Evolutionary conservation across 2,888 invertebrate species (phyloP).

Genomic region (Thymelicus sylvestris): DNA sequence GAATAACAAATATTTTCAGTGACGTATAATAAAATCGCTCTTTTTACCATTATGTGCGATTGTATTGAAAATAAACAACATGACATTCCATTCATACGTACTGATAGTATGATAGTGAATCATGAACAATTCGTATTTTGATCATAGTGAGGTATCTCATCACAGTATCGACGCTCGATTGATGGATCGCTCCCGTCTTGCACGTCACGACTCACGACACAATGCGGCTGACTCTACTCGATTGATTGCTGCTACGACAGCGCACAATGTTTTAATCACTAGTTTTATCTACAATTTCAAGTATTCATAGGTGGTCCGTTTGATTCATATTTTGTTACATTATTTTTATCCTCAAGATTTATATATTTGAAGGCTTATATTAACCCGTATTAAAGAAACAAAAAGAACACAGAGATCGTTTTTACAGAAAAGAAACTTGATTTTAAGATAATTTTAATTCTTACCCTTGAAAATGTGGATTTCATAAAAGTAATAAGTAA

Average conservation of each 20-base stretch:
- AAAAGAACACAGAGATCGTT: too few relatives aligned
- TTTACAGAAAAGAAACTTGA: background rate
- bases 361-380: too few relatives aligned
- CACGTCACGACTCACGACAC: background rate
- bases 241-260: slow-evolving; percentile 20
- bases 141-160: slow-evolving; percentile 2
- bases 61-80: background rate
- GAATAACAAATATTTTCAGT: background rate
- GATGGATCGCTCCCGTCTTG: slow-evolving; percentile 10
- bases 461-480: too few relatives aligned
- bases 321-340: background rate
- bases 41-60: background rate
- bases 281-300: slow-evolving; percentile 1
- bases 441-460: background rate
- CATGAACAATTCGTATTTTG: background rate
- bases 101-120: background rate
- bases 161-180: slow-evolving; percentile 7
- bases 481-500: too few relatives aligned
- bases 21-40: too few relatives aligned
- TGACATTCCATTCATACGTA: background rate
- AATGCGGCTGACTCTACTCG: background rate
- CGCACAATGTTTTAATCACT: slow-evolving; percentile 12
- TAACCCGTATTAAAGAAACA: too few relatives aligned
- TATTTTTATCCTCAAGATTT: too few relatives aligned
- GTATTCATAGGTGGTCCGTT: background rate